Conservation (phyloP, 2,797 vertebrate genomes). For the Menidia menidia region DNA sequence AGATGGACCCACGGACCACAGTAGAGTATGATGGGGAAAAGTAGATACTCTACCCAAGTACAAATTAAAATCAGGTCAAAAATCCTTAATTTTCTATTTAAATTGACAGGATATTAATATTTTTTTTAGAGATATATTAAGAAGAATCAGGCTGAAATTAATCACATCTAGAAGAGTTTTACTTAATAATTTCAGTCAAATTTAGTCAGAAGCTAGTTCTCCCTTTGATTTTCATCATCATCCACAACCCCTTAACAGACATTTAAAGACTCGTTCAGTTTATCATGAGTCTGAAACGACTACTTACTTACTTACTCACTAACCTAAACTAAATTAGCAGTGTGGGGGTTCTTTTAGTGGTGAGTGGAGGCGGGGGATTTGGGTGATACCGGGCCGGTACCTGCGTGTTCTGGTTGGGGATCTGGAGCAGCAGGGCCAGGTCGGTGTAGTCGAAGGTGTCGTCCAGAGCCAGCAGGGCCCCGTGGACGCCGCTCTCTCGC, state of each 20-base stretch:
- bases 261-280: too few relatives aligned
- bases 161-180: neutral
- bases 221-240: too few relatives aligned
- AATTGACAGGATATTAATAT: neutral
- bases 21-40: too few relatives aligned
- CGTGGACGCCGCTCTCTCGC: constrained; percentile 91
- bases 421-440: constrained; percentile 92
- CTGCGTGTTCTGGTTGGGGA: constrained; percentile 93
- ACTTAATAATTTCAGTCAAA: neutral
- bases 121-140: neutral
- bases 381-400: constrained; percentile 52
- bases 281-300: neutral
- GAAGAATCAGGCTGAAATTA: neutral
- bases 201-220: too few relatives aligned
- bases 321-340: too few relatives aligned
- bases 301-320: too few relatives aligned
- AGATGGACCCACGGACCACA: too few relatives aligned
- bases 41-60: neutral
- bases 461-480: constrained; percentile 90
- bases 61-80: neutral
- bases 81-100: neutral
- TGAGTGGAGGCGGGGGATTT: too few relatives aligned
- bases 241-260: too few relatives aligned
- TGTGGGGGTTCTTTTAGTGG: too few relatives aligned
- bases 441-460: constrained; percentile 95